A percentile compares a stretch with the other conserved stretches of the same genome.
Conservation (phyloP, 1,140 invertebrate species). For the Pachyrhynchus sulphureomaculatus region DNA sequence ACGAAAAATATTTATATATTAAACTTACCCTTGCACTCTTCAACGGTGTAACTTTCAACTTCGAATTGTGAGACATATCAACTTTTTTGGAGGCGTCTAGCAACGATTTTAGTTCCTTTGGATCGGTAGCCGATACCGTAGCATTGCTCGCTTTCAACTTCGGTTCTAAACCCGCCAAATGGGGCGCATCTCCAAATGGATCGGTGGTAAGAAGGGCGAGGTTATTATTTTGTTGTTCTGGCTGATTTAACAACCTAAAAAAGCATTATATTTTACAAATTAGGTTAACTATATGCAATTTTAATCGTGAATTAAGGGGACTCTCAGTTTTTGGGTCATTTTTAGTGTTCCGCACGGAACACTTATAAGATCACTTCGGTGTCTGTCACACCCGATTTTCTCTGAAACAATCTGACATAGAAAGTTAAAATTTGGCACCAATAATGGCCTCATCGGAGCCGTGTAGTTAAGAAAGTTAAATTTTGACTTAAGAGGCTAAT, state of each 20-base stretch:
- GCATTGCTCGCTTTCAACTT: conserved; percentile 20
- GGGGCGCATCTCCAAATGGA: conserved; percentile 40
- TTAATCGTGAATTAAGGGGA: no score
- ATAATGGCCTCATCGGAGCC: no score
- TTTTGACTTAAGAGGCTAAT: no score
- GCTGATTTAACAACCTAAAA: conserved; percentile 33
- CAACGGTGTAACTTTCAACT: conserved; percentile 32
- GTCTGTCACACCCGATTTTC: no score
- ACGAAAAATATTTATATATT: no score
- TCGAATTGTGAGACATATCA: conserved; percentile 24
- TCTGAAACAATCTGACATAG: no score
- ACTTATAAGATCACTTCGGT: no score
- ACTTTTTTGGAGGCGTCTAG: conserved; percentile 40
- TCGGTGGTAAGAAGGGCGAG: conserved; percentile 35
- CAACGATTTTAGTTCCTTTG: conserved; percentile 38
- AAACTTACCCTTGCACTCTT: conserved; percentile 34
- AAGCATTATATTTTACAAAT: conserved; percentile 6
- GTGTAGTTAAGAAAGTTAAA: no score
- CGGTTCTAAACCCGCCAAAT: conserved; percentile 38
- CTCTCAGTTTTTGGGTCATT: no score
- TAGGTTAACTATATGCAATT: no score
- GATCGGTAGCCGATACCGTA: conserved; percentile 36
- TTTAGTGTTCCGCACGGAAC: no score
- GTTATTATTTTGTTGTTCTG: conserved; percentile 30
- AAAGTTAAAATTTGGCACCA: no score